A percentile compares a stretch with the other conserved stretches of the same genome.
Evolutionary conservation across 2,888 invertebrate species (phyloP).

Genomic region (Baccha elongata): DNA sequence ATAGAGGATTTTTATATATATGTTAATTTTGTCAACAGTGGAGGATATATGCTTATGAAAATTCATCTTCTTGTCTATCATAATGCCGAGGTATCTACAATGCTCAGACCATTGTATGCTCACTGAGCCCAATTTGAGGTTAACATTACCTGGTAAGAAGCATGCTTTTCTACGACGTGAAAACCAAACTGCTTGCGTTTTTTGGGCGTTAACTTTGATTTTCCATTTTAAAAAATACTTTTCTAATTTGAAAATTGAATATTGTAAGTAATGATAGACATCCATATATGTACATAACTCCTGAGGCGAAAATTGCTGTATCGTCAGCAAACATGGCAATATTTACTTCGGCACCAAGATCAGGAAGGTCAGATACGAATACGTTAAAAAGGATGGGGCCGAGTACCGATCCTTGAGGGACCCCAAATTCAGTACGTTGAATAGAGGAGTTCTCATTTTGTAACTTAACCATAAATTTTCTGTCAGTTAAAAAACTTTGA

Average conservation of each 20-base stretch:
- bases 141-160: not conserved
- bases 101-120: constrained; percentile 1
- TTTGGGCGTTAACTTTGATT: too few relatives aligned
- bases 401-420: too few relatives aligned
- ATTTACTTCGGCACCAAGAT: not conserved
- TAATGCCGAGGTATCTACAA: not conserved
- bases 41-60: constrained; percentile 4
- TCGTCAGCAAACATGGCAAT: constrained; percentile 11
- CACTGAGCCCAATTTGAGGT: not conserved
- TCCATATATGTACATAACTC: too few relatives aligned
- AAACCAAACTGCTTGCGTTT: too few relatives aligned
- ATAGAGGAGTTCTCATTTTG: too few relatives aligned
- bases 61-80: too few relatives aligned
- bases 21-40: not conserved
- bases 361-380: not conserved
- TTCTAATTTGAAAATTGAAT: not conserved
- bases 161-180: not conserved
- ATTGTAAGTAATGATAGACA: not conserved
- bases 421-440: not conserved
- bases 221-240: constrained; percentile 9
- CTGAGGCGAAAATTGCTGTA: too few relatives aligned
- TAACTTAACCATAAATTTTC: not conserved
- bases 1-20: constrained; percentile 1
- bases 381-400: too few relatives aligned
- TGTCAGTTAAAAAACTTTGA: too few relatives aligned